phyloP scores from a whole-genome alignment of 2,797 vertebrate species.

The Molossus molossus region DNA sequence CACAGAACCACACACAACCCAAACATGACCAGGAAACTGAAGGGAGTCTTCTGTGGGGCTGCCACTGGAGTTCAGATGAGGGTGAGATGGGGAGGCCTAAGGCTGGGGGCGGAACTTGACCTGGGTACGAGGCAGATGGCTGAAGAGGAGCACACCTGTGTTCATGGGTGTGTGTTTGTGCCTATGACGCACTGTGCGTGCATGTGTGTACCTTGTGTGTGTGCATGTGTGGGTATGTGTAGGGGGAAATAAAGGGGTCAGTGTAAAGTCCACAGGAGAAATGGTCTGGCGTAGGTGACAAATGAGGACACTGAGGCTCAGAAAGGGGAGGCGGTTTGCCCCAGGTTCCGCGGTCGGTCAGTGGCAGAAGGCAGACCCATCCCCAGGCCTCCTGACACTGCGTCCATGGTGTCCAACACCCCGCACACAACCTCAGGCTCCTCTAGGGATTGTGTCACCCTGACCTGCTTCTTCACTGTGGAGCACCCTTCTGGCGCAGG shows the following conservation, averaged over 20 bases:
- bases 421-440: fast-evolving
- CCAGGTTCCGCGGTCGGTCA: background rate
- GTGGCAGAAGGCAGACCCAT: background rate
- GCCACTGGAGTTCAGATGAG: background rate
- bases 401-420: background rate
- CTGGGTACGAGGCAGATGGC: background rate
- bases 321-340: background rate
- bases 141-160: background rate
- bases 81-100: background rate
- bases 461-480: background rate
- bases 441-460: background rate
- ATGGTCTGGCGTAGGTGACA: background rate
- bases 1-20: background rate
- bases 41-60: background rate
- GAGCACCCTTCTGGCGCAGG: fast-evolving
- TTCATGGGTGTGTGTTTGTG: fast-evolving
- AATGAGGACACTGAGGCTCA: background rate
- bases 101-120: background rate
- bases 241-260: background rate
- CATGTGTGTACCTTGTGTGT: fast-evolving
- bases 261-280: background rate
- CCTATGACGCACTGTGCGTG: background rate
- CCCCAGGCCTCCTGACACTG: fast-evolving
- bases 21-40: background rate
- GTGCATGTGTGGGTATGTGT: no score